Evolutionary conservation across 2,113 vertebrate species (phyloP).

Genomic region (Rhegmatorhina hoffmannsi): DNA sequence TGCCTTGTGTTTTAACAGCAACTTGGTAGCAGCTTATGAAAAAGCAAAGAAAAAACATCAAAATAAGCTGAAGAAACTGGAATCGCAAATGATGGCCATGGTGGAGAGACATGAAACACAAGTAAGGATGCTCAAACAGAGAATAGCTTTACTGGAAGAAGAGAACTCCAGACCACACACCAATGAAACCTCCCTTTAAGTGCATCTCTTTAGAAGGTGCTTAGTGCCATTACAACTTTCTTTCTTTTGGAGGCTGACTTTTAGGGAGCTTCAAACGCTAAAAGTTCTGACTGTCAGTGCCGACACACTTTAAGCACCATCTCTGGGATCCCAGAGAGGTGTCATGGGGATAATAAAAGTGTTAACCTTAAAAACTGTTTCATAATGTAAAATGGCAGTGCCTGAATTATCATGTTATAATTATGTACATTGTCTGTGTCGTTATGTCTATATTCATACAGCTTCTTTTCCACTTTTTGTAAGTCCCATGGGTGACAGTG

Average conservation of each 20-base stretch:
- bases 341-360: conserved; percentile 53
- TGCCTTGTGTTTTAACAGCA: conserved; percentile 70
- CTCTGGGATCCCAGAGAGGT: conserved; percentile 8
- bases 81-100: conserved; percentile 93
- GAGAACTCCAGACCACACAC: conserved; percentile 86
- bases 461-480: not conserved
- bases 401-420: conserved; percentile 37
- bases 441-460: not conserved
- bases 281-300: not conserved
- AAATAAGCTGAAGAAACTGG: conserved; percentile 89
- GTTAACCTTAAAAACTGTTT: conserved; percentile 43
- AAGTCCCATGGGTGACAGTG: not conserved
- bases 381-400: conserved; percentile 57
- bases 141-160: conserved; percentile 87
- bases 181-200: conserved; percentile 88
- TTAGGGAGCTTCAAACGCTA: not conserved
- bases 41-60: conserved; percentile 92
- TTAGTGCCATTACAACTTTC: conserved; percentile 6
- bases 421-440: conserved; percentile 17
- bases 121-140: conserved; percentile 89
- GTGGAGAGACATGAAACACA: conserved; percentile 90
- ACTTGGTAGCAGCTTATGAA: conserved; percentile 89
- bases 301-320: not conserved
- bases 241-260: not conserved
- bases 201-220: not conserved